Conservation (phyloP, 2,888 invertebrate species). For the Stenodera caucasica region DNA sequence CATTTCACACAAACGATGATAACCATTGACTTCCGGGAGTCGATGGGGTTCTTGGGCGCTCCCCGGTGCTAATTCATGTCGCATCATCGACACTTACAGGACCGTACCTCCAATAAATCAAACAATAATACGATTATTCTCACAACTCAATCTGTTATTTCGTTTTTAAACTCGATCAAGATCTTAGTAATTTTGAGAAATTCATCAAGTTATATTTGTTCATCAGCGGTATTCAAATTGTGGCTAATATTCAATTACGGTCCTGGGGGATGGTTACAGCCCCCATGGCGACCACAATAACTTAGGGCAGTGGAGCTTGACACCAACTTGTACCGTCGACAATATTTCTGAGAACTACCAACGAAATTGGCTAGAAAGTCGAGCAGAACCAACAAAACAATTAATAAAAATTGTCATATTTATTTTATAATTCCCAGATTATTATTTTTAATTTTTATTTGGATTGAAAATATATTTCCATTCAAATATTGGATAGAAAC, state of each 20-base stretch:
- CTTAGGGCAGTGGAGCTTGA: conserved; percentile 47
- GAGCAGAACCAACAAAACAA: too few relatives aligned
- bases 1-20: conserved; percentile 9
- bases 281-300: conserved; percentile 37
- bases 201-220: background rate
- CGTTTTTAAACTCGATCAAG: too few relatives aligned
- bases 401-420: conserved; percentile 11
- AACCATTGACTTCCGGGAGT: conserved; percentile 34
- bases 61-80: conserved; percentile 31
- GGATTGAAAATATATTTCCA: too few relatives aligned
- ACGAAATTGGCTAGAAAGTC: conserved; percentile 17
- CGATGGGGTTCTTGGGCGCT: conserved; percentile 29
- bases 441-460: background rate
- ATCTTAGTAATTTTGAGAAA: too few relatives aligned
- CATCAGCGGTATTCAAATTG: background rate
- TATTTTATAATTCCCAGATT: background rate
- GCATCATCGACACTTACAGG: conserved; percentile 22
- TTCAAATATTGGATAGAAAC: background rate
- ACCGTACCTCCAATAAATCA: background rate
- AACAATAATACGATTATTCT: background rate
- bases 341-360: conserved; percentile 22
- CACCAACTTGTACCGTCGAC: conserved; percentile 45
- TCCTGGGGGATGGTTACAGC: conserved; percentile 35
- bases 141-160: background rate
- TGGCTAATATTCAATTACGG: conserved; percentile 19